phyloP scores from a whole-genome alignment of 2,797 vertebrate species.

The Falco cherrug region DNA sequence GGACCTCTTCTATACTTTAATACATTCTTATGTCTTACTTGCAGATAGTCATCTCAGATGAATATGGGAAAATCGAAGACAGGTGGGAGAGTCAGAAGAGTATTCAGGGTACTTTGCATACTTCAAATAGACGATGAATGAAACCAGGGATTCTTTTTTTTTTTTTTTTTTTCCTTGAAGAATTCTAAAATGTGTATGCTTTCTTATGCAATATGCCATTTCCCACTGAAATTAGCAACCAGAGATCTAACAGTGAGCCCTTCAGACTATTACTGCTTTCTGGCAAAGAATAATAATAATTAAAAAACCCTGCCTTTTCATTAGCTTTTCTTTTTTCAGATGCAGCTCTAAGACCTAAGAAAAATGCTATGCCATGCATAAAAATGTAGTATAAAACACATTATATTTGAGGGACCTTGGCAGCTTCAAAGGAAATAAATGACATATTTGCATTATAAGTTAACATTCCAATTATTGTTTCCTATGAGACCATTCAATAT shows the following conservation, averaged over 20 bases:
- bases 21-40: neutral
- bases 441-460: neutral
- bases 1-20: neutral
- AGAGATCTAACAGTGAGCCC: neutral
- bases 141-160: neutral
- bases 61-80: conserved; percentile 31
- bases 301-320: neutral
- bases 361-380: neutral
- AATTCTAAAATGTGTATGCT: neutral
- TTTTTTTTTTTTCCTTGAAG: neutral
- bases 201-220: neutral
- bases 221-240: neutral
- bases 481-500: neutral
- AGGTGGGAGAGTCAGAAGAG: conserved; percentile 66
- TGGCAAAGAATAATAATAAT: neutral
- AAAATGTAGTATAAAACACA: neutral
- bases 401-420: neutral
- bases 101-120: conserved; percentile 54
- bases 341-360: neutral
- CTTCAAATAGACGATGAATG: neutral
- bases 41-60: conserved; percentile 63
- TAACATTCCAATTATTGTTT: neutral
- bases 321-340: neutral
- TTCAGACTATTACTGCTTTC: neutral
- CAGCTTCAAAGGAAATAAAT: neutral